Conservation (phyloP, 2,797 vertebrate genomes). For the Chelon auratus region DNA sequence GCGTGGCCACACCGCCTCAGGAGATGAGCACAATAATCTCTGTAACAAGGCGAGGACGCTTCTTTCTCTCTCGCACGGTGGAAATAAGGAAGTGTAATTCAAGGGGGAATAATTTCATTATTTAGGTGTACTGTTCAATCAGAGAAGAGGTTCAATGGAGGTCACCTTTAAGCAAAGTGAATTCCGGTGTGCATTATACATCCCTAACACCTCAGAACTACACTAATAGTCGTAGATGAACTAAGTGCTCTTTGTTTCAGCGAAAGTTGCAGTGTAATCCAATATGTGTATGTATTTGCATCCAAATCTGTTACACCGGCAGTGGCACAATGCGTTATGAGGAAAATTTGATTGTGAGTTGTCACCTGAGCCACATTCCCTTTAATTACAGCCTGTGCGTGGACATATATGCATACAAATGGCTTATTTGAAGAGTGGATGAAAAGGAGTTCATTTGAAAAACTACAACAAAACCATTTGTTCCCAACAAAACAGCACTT, state of each 20-base stretch:
- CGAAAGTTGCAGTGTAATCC: conserved; percentile 53
- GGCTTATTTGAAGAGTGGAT: conserved; percentile 75
- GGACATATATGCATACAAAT: conserved; percentile 80
- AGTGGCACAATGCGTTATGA: conserved; percentile 55
- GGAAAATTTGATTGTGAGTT: conserved; percentile 75
- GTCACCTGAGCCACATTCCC: conserved; percentile 75
- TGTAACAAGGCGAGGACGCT: conserved; percentile 73
- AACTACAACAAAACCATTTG: conserved; percentile 85
- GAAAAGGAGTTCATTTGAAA: conserved; percentile 83
- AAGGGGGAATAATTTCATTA: conserved; percentile 52
- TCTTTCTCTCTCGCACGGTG: conserved; percentile 45
- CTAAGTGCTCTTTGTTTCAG: conserved; percentile 44
- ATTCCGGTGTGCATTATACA: conserved; percentile 22
- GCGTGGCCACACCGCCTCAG: conserved; percentile 75
- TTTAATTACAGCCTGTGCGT: conserved; percentile 82
- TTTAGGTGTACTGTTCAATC: conserved; percentile 39
- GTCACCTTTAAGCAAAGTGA: conserved; percentile 32
- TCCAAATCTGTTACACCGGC: conserved; percentile 54
- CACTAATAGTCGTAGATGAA: conserved; percentile 8
- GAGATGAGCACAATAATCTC: conserved; percentile 79
- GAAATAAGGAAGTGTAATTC: conserved; percentile 63
- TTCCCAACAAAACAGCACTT: conserved; percentile 80
- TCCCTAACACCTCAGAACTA: conserved; percentile 15
- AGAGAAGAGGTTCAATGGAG: conserved; percentile 25
- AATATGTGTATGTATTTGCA: conserved; percentile 47